These are phyloP conservation scores for Drosophila watanabei DNA, from an alignment of 1,140 invertebrate species.

Conservation along the genomic window DNA sequence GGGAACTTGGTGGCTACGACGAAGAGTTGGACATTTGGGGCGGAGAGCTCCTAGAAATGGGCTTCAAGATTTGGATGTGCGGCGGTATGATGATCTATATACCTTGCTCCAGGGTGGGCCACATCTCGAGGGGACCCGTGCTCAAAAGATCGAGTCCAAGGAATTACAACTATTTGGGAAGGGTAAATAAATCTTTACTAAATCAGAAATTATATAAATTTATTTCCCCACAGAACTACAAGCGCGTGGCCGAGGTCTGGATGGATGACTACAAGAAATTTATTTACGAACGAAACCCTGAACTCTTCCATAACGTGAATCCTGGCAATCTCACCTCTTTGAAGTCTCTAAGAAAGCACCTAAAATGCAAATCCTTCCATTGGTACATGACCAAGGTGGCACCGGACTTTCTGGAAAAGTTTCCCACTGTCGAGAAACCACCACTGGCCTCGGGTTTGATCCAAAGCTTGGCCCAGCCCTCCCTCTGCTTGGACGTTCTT, in stretches of 20 bases:
- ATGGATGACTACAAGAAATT: conserved; percentile 94
- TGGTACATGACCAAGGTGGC: conserved; percentile 95
- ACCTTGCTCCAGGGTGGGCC: conserved; percentile 98
- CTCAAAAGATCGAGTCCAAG: conserved; percentile 93
- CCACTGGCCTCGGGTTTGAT: conserved; percentile 90
- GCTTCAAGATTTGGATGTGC: conserved; percentile 97
- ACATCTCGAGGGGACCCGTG: conserved; percentile 89
- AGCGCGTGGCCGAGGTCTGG: conserved; percentile 94
- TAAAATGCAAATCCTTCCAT: conserved; percentile 92
- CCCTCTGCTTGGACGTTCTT: conserved; percentile 91
- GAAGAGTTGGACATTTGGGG: conserved; percentile 96
- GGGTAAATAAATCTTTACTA: no score
- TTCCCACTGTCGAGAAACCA: conserved; percentile 91
- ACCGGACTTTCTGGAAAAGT: conserved; percentile 91
- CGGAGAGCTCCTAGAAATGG: conserved; percentile 98
- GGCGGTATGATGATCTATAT: conserved; percentile 95
- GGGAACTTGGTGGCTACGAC: conserved; percentile 98
- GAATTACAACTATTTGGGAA: conserved; percentile 83
- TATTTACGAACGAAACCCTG: conserved; percentile 89
- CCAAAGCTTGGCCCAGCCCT: conserved; percentile 88
- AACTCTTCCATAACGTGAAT: conserved; percentile 87
- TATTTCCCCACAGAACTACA: conserved; percentile 87
- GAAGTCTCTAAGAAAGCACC: conserved; percentile 88
- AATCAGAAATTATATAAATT: not conserved
- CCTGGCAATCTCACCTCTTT: conserved; percentile 90